Evolutionary conservation across 2,888 invertebrate genomes (phyloP), one percentile per base, ranked within the genome.

Genomic region (Dynastes maya): DNA sequence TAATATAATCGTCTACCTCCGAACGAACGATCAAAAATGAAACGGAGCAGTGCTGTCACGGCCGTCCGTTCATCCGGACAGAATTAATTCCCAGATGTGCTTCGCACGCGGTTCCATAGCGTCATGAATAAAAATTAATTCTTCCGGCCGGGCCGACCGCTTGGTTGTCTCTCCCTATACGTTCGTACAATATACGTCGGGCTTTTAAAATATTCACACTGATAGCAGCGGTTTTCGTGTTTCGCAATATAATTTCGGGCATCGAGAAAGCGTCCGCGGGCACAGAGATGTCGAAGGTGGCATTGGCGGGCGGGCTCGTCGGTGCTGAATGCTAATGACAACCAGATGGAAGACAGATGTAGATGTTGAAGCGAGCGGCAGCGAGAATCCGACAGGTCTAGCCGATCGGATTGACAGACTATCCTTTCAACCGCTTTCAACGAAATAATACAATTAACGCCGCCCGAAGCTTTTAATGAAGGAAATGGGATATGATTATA

Each of bases 371-470:
- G 37, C 32, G 80, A 80, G 81, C 51, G 58, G 40, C 51, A 27
- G 32, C 58, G 79, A 80, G 75, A 80, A 79, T 40, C 40, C 40
- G 40, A 83, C 83, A 84, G 83, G 79, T 80, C 80, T 81, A 83
- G 81, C 83, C 84, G 86, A 85, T 86, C 85, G 85, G 82, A 86
- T 85, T 84, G 85, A 85, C 85, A 58, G 72, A 37, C 58, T 40
- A 72, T 72, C 72, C 72, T 58, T 72, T 22, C 58, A 58, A 72
- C 40, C 61, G 22, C 40, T 72, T 72, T 70, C 53, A 58, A 16
- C 37, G 40, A 72, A 72, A 58, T 58, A 72, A 58, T 40, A 72
- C 40, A 72, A 72, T 72, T 72, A 72, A 40, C 72, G 45, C 45
- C 45, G 8, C 8, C 8, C 45, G 45, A 45, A 45, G 45, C 64